Evolutionary conservation across 2,113 vertebrate genomes (phyloP), one percentile per base, ranked within the genome.

Genomic region (Pituophis catenifer): DNA sequence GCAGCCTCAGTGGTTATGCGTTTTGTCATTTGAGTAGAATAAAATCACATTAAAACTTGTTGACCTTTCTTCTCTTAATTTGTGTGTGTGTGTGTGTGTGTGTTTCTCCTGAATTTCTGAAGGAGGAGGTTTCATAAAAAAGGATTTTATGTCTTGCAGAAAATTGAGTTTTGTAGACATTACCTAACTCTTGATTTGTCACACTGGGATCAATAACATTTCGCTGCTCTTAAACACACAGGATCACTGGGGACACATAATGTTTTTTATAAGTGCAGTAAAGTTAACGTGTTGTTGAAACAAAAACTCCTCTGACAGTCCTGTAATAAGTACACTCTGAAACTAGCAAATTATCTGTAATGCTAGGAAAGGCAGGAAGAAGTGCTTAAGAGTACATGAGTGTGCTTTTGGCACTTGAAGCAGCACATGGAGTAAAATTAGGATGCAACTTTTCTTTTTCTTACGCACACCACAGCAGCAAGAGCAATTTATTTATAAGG

Each of bases 141-240:
- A 55, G 97, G 97, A 97, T 97, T 98, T 98, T 98, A 98, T 98
- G 97, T 98, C 97, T 98, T 98, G 97, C 97, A 98, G 98, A 98
- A 98, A 98, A 98, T 98, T 98, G 98, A 98, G 98, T 98, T 98
- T 98, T 98, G 98, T 98, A 98, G 98, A 98, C 98, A 98, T 98
- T 98, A 98, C 98, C 98, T 98, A 98, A 98, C 97, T 98, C 98
- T 98, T 98, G 98, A 98, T 98, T 98, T 98, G 98, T 98, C 98
- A 98, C 98, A 97, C 98, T 98, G 98, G 98, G 98, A 98, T 98
- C 98, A 98, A 98, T 98, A 98, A 98, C 98, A 98, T 98, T 98
- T 98, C 98, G 97, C 97, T 98, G 98, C 98, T 98, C 97, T 98
- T 98, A 98, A 98, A 98, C 98, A 98, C 98, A 98, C 97, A 97